A percentile compares a stretch with the other conserved stretches of the same genome.
These are phyloP conservation scores for Sebastes cheni DNA, from an alignment of 2,797 vertebrate genomes.

Conservation along the genomic window DNA sequence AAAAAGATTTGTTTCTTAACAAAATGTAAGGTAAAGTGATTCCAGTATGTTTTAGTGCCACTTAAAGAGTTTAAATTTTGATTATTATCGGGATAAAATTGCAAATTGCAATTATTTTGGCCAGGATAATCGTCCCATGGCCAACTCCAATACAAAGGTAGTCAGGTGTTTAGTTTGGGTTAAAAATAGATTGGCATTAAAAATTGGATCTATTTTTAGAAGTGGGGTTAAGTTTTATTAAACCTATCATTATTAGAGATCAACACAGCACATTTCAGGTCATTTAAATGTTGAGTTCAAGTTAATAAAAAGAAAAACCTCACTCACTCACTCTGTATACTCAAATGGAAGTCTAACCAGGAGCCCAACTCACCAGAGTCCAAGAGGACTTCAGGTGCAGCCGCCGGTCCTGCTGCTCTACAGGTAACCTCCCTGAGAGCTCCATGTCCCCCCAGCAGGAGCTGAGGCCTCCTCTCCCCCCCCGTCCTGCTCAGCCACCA, in stretches of 20 bases:
- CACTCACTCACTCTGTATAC: background rate
- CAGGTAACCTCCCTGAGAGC: constrained; percentile 15
- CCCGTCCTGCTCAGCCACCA: background rate
- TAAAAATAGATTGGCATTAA: background rate
- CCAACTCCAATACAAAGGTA: background rate
- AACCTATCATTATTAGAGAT: background rate
- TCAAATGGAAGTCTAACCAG: background rate
- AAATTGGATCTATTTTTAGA: background rate
- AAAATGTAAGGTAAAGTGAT: too few species aligned
- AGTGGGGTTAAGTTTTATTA: background rate
- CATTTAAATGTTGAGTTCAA: background rate
- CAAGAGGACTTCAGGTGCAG: constrained; percentile 56
- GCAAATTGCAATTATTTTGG: rapidly evolving
- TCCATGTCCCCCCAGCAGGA: constrained; percentile 41
- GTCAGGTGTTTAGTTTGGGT: background rate
- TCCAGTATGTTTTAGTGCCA: too few species aligned
- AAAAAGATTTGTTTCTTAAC: too few species aligned
- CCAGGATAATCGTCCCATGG: too few species aligned
- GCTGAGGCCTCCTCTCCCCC: constrained; percentile 4
- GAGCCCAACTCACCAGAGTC: constrained; percentile 71
- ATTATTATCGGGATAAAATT: rapidly evolving
- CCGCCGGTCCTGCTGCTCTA: constrained; percentile 28
- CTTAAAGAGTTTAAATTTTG: too few species aligned
- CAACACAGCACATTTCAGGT: background rate
- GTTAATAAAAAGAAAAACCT: background rate